These are phyloP conservation scores for Hyposoter didymator DNA, from an alignment of 2,888 invertebrate genomes.

Conservation along the genomic window DNA sequence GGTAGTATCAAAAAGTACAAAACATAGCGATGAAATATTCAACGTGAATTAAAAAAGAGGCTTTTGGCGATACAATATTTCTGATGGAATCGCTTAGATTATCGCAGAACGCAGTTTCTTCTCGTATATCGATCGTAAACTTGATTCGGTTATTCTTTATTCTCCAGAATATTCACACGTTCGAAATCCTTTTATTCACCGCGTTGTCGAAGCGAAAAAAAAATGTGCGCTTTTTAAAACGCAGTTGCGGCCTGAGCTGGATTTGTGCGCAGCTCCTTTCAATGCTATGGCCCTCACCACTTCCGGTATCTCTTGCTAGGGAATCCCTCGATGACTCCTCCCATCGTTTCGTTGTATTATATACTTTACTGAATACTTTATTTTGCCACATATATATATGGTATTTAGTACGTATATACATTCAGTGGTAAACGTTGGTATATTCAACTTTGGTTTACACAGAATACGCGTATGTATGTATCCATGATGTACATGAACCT, in stretches of 20 bases:
- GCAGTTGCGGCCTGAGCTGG: constrained; percentile 28
- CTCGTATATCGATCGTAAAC: background rate
- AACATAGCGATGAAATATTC: background rate
- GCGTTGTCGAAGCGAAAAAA: background rate
- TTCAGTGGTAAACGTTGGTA: constrained; percentile 28
- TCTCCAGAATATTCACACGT: constrained; percentile 26
- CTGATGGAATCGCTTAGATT: background rate
- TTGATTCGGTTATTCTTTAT: background rate
- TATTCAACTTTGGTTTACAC: constrained; percentile 12
- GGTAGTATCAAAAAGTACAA: background rate
- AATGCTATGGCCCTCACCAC: constrained; percentile 49
- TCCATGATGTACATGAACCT: background rate
- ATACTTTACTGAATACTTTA: constrained; percentile 32
- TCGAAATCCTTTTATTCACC: constrained; percentile 18
- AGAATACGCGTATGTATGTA: background rate
- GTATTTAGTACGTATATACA: constrained; percentile 3
- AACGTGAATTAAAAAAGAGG: background rate
- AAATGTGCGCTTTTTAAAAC: constrained; percentile 38
- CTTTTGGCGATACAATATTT: background rate
- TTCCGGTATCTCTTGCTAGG: constrained; percentile 54
- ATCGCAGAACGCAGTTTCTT: background rate
- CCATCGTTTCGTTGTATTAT: constrained; percentile 54
- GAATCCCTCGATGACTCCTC: constrained; percentile 54
- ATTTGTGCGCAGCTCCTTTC: constrained; percentile 51
- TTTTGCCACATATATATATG: background rate